A percentile compares a stretch with the other conserved stretches of the same genome.
Conservation (phyloP, 1,140 invertebrate species). For the Helicoverpa zea region DNA sequence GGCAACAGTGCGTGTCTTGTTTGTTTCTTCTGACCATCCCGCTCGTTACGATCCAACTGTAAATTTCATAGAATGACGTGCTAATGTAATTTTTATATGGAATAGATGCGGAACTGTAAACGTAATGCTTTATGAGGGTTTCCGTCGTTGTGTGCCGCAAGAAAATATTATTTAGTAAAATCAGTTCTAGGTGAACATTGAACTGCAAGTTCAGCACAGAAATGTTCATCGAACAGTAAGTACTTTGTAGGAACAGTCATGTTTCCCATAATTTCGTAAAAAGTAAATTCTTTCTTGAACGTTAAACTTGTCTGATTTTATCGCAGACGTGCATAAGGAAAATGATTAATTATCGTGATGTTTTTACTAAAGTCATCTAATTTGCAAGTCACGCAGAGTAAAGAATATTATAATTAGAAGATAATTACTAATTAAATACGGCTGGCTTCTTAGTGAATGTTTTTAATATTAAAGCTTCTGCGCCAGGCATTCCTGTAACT, state of each 20-base stretch:
- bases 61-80: constrained; percentile 53
- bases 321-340: constrained; percentile 10
- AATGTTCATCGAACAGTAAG: too few species aligned
- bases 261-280: not conserved
- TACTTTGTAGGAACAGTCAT: too few species aligned
- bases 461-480: too few species aligned
- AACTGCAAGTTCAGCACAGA: too few species aligned
- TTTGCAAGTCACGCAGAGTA: not conserved
- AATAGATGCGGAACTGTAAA: constrained; percentile 10
- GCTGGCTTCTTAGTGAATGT: too few species aligned
- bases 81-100: constrained; percentile 50
- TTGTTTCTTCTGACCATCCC: constrained; percentile 61
- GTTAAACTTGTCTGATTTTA: constrained; percentile 23
- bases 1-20: constrained; percentile 65
- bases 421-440: not conserved
- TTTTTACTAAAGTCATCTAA: constrained; percentile 3
- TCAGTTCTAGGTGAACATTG: not conserved
- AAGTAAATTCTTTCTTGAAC: not conserved
- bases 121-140: constrained; percentile 14
- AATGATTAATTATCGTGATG: constrained; percentile 29
- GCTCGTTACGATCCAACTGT: constrained; percentile 60
- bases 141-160: not conserved
- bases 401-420: not conserved
- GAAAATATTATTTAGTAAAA: constrained; percentile 7
- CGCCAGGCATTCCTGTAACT: not conserved